These are phyloP conservation scores for Pseudois nayaur DNA, from an alignment of 2,113 vertebrate species.

Conservation along the genomic window DNA sequence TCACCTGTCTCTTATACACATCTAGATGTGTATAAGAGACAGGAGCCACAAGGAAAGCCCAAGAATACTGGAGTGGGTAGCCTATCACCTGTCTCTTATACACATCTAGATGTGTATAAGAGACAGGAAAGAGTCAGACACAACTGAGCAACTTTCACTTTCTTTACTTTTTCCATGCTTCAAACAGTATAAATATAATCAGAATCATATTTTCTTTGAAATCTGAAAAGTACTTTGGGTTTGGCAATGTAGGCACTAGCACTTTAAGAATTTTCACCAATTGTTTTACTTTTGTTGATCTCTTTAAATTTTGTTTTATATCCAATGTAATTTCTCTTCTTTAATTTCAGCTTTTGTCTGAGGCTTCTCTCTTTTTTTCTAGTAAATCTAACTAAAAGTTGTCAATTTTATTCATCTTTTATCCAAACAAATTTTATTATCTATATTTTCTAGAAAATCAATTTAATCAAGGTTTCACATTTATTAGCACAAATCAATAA, in stretches of 20 bases:
- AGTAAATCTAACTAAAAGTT: not conserved
- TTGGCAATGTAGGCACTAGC: not conserved
- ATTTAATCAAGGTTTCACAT: not conserved
- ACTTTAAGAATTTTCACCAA: not conserved
- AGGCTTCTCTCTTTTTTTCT: not conserved
- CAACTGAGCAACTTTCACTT: rapidly evolving
- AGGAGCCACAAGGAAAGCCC: no score
- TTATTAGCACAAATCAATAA: not conserved
- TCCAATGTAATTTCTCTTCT: not conserved
- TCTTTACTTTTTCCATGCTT: not conserved
- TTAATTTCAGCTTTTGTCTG: not conserved
- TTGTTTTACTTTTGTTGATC: not conserved
- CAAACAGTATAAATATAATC: not conserved
- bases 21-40: no score
- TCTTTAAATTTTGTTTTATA: not conserved
- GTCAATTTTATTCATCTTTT: not conserved
- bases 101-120: no score
- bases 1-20: no score
- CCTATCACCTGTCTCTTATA: no score
- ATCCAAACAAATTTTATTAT: not conserved
- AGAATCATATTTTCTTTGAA: not conserved
- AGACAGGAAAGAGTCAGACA: not conserved
- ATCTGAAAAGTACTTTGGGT: not conserved
- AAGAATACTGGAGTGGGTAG: no score
- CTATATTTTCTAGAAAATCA: not conserved